Conservation (phyloP, 2,797 vertebrate genomes). For the Rhynchonycteris naso region DNA sequence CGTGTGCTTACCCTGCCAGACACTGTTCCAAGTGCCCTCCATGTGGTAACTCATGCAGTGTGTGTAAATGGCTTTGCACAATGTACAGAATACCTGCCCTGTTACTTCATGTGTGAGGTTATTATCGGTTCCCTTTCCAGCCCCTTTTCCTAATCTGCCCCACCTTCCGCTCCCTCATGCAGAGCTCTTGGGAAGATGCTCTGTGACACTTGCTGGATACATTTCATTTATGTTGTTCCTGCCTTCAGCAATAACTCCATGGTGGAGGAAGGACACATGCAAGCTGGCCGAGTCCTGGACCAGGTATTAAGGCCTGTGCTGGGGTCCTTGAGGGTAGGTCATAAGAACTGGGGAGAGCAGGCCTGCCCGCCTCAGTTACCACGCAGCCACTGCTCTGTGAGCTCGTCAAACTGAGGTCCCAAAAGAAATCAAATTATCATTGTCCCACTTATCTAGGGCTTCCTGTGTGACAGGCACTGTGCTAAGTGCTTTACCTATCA, state of each 20-base stretch:
- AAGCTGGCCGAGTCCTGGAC: neutral
- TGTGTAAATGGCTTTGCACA: neutral
- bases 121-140: slow-evolving; percentile 51
- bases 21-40: neutral
- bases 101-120: neutral
- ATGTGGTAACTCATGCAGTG: neutral
- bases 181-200: neutral
- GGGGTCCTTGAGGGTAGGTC: neutral
- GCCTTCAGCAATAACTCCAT: neutral
- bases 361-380: accelerated
- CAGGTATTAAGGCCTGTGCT: neutral
- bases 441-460: neutral
- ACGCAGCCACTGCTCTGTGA: neutral
- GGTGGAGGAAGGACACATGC: neutral
- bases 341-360: neutral
- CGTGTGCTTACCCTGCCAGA: neutral
- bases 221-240: neutral
- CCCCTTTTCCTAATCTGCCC: neutral
- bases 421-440: neutral
- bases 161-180: accelerated
- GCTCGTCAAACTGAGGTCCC: neutral
- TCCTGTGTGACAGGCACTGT: too few relatives aligned
- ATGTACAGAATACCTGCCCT: neutral
- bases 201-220: neutral
- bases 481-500: neutral